Evolutionary conservation across 2,888 invertebrate genomes (phyloP).

Genomic region (Xestobium rufovillosum): DNA sequence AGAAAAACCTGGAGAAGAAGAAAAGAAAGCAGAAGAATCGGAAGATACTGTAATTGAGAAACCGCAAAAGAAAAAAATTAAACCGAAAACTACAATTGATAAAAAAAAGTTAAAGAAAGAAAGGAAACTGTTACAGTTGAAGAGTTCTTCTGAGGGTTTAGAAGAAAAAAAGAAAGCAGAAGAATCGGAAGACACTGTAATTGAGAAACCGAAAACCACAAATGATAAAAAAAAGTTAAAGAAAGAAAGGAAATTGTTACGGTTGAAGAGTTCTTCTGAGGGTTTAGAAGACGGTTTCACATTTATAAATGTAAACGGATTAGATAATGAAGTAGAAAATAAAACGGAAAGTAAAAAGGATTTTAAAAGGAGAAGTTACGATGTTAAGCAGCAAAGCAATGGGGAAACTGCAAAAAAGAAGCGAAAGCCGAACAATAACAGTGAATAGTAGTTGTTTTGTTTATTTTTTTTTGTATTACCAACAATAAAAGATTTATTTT

Average conservation of each 20-base stretch:
- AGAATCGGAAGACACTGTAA: too few species aligned
- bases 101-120: conserved; percentile 30
- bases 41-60: conserved; percentile 23
- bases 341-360: too few species aligned
- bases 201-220: conserved; percentile 30
- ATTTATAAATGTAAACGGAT: too few species aligned
- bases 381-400: too few species aligned
- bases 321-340: too few species aligned
- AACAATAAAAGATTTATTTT: too few species aligned
- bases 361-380: too few species aligned
- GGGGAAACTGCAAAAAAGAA: too few species aligned
- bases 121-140: conserved; percentile 37
- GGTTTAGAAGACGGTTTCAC: conserved; percentile 37
- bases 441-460: too few species aligned
- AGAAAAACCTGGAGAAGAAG: conserved; percentile 26
- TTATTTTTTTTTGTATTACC: too few species aligned
- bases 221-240: conserved; percentile 43
- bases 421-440: too few species aligned
- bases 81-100: conserved; percentile 11
- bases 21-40: conserved; percentile 24
- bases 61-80: conserved; percentile 16
- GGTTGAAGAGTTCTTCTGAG: conserved; percentile 43
- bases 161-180: conserved; percentile 35
- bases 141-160: conserved; percentile 45
- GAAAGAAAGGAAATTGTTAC: conserved; percentile 44